Evolutionary conservation across 2,888 invertebrate genomes (phyloP).

Genomic region (Endotricha flammealis): DNA sequence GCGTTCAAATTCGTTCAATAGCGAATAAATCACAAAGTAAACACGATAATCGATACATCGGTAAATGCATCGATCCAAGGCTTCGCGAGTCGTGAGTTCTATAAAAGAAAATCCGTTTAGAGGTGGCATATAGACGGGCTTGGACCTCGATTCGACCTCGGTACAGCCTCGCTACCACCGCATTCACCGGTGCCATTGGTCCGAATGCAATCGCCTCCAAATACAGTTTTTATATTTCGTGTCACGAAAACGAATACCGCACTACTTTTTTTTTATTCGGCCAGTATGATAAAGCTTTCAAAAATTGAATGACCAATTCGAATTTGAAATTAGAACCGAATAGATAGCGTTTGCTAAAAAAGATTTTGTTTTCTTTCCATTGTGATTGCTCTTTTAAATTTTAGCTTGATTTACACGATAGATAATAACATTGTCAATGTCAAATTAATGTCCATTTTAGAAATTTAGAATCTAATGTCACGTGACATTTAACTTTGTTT

Average conservation of each 20-base stretch:
- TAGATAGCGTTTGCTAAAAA: too few relatives aligned
- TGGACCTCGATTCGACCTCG: slow-evolving; percentile 62
- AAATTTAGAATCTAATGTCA: too few relatives aligned
- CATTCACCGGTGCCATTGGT: slow-evolving; percentile 68
- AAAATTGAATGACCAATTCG: slow-evolving; percentile 35
- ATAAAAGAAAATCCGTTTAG: slow-evolving; percentile 23
- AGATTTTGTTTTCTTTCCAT: too few relatives aligned
- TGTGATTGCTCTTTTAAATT: too few relatives aligned
- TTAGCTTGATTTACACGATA: too few relatives aligned
- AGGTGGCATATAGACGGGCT: slow-evolving; percentile 25
- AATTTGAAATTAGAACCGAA: slow-evolving; percentile 25
- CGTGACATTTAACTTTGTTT: too few relatives aligned
- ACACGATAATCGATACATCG: slow-evolving; percentile 1
- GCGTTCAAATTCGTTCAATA: slow-evolving; percentile 4
- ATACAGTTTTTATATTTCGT: slow-evolving; percentile 59
- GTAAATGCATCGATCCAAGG: slow-evolving; percentile 16
- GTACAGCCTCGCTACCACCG: slow-evolving; percentile 52
- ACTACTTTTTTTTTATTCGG: slow-evolving; percentile 24
- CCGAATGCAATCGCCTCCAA: slow-evolving; percentile 61
- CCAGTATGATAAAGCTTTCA: slow-evolving; percentile 5
- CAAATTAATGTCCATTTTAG: too few relatives aligned
- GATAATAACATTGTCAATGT: too few relatives aligned
- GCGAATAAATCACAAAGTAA: slow-evolving; percentile 3
- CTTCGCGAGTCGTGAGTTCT: slow-evolving; percentile 27
- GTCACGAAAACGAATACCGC: slow-evolving; percentile 36